phyloP scores from a whole-genome alignment of 2,113 vertebrate species.

The Elephas maximus region DNA sequence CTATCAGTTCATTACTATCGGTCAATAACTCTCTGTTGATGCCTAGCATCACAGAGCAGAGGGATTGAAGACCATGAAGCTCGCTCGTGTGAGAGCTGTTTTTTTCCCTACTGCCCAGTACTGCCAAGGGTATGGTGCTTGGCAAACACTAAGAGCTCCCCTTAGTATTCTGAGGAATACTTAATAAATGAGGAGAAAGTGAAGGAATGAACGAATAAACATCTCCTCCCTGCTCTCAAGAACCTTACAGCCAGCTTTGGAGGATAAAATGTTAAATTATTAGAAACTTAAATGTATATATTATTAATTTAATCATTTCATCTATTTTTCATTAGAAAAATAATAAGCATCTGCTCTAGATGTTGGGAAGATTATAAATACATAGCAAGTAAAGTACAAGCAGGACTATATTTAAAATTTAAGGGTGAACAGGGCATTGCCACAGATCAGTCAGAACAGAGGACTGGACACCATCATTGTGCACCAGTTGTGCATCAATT shows the following conservation, averaged over 20 bases:
- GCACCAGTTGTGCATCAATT: no score
- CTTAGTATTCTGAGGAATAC: background rate
- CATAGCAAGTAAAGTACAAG: background rate
- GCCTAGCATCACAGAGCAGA: background rate
- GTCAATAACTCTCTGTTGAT: background rate
- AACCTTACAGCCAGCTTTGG: background rate
- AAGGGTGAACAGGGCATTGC: background rate
- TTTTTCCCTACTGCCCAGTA: background rate
- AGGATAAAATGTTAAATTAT: background rate
- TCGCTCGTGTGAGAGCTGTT: background rate
- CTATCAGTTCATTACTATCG: background rate
- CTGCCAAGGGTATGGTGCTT: background rate
- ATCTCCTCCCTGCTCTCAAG: background rate
- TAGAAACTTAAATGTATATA: background rate
- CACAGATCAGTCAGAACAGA: background rate
- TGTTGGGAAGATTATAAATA: background rate
- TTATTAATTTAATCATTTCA: background rate
- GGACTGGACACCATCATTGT: background rate
- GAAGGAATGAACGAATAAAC: background rate
- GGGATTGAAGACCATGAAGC: background rate
- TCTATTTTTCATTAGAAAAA: background rate
- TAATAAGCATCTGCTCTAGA: background rate
- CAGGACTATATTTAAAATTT: background rate
- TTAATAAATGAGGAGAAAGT: background rate
- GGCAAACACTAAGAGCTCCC: background rate